Conservation (phyloP, 2,797 vertebrate genomes). For the Sebastes itinus region DNA sequence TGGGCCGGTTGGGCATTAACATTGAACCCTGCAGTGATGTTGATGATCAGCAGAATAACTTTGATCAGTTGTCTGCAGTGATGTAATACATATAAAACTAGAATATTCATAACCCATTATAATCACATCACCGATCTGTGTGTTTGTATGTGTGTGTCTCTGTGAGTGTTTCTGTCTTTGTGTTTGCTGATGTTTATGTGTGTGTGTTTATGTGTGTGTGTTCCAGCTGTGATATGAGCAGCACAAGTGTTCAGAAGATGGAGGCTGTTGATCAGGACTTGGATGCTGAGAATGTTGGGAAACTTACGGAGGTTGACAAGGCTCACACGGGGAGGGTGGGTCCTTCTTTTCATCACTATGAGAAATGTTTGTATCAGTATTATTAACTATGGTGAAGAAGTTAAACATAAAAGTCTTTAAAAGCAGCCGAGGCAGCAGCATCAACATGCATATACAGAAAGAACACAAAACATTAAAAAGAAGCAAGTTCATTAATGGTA, state of each 20-base stretch:
- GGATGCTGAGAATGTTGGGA: constrained; percentile 63
- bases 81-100: not conserved
- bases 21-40: too few relatives aligned
- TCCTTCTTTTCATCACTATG: not conserved
- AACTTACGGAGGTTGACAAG: constrained; percentile 74
- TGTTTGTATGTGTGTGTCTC: not conserved
- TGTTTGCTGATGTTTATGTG: not conserved
- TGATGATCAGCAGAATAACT: too few relatives aligned
- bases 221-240: constrained; percentile 64
- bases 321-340: constrained; percentile 76
- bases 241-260: constrained; percentile 59
- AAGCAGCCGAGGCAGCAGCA: not conserved
- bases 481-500: too few relatives aligned
- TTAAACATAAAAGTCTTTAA: too few relatives aligned
- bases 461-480: not conserved
- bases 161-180: not conserved
- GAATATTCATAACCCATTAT: not conserved
- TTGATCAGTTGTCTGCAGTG: not conserved
- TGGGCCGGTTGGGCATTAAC: too few relatives aligned
- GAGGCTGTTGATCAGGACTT: constrained; percentile 47
- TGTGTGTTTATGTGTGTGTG: not conserved
- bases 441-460: not conserved
- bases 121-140: not conserved
- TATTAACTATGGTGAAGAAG: too few relatives aligned
- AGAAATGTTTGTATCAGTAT: too few relatives aligned